Conservation (phyloP, 2,113 vertebrate species). For the human (Homo sapiens) region DNA sequence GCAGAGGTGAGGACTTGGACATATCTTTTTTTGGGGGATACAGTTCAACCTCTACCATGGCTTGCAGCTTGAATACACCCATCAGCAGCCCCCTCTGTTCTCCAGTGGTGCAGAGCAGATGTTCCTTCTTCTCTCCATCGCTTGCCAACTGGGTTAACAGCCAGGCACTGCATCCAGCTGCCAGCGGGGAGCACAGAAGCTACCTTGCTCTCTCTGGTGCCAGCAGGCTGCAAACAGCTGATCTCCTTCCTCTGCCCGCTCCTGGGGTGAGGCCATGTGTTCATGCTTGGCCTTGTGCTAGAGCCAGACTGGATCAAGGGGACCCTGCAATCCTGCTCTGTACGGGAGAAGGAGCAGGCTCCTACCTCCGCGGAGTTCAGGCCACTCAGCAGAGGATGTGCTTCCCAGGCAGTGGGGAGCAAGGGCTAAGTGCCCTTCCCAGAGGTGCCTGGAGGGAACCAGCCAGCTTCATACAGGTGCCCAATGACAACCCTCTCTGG, state of each 20-base stretch:
- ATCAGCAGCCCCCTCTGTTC: background rate
- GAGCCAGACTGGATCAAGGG: background rate
- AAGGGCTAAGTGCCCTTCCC: background rate
- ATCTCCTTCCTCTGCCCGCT: background rate
- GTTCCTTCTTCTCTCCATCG: background rate
- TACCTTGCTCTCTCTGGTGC: background rate
- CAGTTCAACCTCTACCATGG: fast-evolving
- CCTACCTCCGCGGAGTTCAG: background rate
- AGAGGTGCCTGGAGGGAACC: background rate
- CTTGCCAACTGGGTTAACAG: background rate
- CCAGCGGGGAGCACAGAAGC: background rate
- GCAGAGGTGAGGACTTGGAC: fast-evolving
- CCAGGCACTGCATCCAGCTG: background rate
- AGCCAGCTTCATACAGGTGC: background rate
- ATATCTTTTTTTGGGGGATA: fast-evolving
- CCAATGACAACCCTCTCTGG: background rate
- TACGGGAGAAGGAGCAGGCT: background rate
- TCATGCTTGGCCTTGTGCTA: background rate
- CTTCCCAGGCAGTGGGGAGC: background rate
- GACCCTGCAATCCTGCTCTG: background rate
- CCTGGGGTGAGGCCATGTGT: background rate
- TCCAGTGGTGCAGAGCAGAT: fast-evolving
- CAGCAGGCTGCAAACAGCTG: background rate
- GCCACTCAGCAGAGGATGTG: background rate
- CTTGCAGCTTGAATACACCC: background rate